phyloP scores from a whole-genome alignment of 2,888 invertebrate species.

The Hymenopus coronatus region DNA sequence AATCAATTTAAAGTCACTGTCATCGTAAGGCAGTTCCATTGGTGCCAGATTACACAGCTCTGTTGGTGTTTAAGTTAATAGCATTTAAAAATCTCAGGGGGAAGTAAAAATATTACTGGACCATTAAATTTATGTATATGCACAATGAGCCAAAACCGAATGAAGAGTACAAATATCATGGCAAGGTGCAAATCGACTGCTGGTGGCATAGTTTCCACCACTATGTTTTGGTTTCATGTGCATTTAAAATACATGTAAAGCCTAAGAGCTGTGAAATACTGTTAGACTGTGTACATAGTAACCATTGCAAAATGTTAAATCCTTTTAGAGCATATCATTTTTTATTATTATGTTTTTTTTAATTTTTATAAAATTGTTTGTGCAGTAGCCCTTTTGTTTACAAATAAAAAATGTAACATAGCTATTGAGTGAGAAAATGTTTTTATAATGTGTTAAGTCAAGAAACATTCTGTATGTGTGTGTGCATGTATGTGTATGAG shows the following conservation, averaged over 20 bases:
- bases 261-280: neutral
- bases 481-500: neutral
- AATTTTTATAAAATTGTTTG: neutral
- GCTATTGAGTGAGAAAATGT: neutral
- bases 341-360: neutral
- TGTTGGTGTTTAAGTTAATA: neutral
- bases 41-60: neutral
- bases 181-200: neutral
- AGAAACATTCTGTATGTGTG: no score
- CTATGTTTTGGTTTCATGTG: neutral
- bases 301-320: neutral
- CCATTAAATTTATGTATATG: neutral
- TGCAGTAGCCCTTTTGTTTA: constrained; percentile 8
- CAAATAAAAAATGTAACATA: constrained; percentile 1
- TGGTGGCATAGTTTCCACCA: neutral
- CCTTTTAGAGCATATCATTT: neutral
- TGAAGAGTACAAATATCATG: constrained; percentile 13
- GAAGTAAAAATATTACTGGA: neutral
- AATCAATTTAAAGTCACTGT: neutral
- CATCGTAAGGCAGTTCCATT: neutral
- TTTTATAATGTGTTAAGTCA: neutral
- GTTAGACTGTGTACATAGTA: neutral
- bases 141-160: constrained; percentile 3
- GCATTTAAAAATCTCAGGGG: constrained; percentile 18
- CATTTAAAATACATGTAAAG: neutral